A percentile compares a stretch with the other conserved stretches of the same genome.
phyloP scores from a whole-genome alignment of 2,888 invertebrate species.

The Beris morrisii region DNA sequence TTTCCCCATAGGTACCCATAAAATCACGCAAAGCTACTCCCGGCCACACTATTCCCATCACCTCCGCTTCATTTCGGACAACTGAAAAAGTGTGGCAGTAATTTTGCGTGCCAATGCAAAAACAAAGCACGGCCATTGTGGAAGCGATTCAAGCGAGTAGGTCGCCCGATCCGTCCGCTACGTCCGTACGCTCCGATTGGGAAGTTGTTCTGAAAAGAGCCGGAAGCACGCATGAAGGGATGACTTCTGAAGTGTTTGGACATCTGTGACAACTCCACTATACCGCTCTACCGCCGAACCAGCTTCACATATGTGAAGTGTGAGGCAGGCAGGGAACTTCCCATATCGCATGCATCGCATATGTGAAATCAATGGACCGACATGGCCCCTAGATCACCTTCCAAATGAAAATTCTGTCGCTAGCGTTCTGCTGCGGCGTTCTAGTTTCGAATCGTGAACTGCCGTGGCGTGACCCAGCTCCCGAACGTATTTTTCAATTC shows the following conservation, averaged over 20 bases:
- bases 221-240: slow-evolving; percentile 25
- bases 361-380: slow-evolving; percentile 26
- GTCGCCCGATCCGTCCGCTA: too few relatives aligned
- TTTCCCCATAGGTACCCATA: too few relatives aligned
- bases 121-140: not conserved
- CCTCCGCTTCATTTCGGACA: too few relatives aligned
- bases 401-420: slow-evolving; percentile 16
- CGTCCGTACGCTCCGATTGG: not conserved
- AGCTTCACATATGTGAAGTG: too few relatives aligned
- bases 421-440: not conserved
- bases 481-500: not conserved
- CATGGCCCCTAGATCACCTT: slow-evolving; percentile 14
- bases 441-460: slow-evolving; percentile 26
- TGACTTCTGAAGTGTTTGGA: slow-evolving; percentile 2
- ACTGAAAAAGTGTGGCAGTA: not conserved
- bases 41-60: too few relatives aligned
- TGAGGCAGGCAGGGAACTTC: not conserved
- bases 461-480: slow-evolving; percentile 5
- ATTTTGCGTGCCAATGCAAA: not conserved
- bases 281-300: too few relatives aligned
- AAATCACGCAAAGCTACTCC: too few relatives aligned
- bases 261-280: slow-evolving; percentile 6
- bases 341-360: not conserved
- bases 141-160: not conserved
- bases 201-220: slow-evolving; percentile 19